Base-by-base conservation (phyloP, 1,140 invertebrate genomes). In the Sycobia sp. region DNA sequence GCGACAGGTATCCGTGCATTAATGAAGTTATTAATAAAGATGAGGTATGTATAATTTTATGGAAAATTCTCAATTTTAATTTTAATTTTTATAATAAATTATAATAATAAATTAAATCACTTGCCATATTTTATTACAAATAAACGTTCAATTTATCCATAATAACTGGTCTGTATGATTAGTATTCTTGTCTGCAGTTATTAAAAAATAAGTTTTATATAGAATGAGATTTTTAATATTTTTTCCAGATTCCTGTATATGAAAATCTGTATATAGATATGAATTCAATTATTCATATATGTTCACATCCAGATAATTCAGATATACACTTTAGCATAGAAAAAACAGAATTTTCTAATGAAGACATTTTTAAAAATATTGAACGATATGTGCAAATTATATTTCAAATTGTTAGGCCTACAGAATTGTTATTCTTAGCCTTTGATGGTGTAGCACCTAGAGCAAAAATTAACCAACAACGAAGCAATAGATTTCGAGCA, bases 271-370 rank as follows among this genome's bases (percentile, higher is more conserved):
- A 98, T 78, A 82, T 97, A 69, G 94, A 96, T 72, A 94, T 98
- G 94, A 98, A 98, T 83, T 96, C 96, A 16, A 97, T 98, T 57
- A 94, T 98, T 73, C 96, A 99, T 76, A 89, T 88, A 49, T 98
- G 96, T 80, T 97, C 96, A 3, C 96, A 99, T 88, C 95, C 96
- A 1, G 94, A 97, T 76, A 95, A 98, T 77, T 86, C 85, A 49
- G 93, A 98, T 79, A 89, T 93, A 20, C 91, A 94, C 75, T 97
- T 97, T 75, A 85, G 94, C 43, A 89, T 91, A 2, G 95, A 98
- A 77, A 90, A 96, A 72, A 86, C 90, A n/a, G n/a, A n/a, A n/a
- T n/a, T n/a, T n/a, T n/a, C n/a, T n/a, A n/a, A n/a, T n/a, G n/a
- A n/a, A n/a, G n/a, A n/a, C 70, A 97, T 99, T 65, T 96, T 97